Evolutionary conservation across 2,113 vertebrate genomes (phyloP).

Genomic region (Podarcis raffonei): DNA sequence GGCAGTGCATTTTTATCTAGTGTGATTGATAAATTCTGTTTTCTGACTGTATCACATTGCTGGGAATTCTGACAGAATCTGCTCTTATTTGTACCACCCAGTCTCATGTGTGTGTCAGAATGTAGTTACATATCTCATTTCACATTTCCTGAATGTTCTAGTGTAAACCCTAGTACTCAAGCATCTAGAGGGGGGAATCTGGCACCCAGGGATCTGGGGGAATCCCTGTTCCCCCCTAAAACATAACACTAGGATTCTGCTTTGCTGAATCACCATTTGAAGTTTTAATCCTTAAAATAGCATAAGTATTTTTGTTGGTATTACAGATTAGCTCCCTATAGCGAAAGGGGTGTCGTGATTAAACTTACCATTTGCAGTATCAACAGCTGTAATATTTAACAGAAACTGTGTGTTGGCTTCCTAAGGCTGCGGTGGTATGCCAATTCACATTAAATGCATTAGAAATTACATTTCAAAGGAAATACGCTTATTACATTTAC

Average conservation of each 20-base stretch:
- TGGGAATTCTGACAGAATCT: background rate
- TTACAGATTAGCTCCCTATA: background rate
- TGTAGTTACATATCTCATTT: no score
- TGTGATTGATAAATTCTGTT: background rate
- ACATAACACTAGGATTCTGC: no score
- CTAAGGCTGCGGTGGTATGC: background rate
- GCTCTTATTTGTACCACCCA: no score
- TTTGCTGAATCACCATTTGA: no score
- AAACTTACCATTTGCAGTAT: background rate
- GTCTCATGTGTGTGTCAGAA: no score
- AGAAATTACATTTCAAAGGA: background rate
- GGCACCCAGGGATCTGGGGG: no score
- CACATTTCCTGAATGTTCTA: no score
- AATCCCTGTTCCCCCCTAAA: no score
- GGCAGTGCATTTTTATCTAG: background rate
- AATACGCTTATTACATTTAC: no score
- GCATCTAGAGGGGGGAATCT: no score
- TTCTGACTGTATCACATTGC: background rate
- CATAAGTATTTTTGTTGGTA: background rate
- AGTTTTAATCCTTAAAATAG: background rate
- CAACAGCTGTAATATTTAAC: background rate
- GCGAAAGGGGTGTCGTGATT: background rate
- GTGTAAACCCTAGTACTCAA: no score
- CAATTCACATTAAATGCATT: background rate
- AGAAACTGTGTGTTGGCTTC: accelerated